phyloP scores from a whole-genome alignment of 2,113 vertebrate species.

The Centropus unirufus region DNA sequence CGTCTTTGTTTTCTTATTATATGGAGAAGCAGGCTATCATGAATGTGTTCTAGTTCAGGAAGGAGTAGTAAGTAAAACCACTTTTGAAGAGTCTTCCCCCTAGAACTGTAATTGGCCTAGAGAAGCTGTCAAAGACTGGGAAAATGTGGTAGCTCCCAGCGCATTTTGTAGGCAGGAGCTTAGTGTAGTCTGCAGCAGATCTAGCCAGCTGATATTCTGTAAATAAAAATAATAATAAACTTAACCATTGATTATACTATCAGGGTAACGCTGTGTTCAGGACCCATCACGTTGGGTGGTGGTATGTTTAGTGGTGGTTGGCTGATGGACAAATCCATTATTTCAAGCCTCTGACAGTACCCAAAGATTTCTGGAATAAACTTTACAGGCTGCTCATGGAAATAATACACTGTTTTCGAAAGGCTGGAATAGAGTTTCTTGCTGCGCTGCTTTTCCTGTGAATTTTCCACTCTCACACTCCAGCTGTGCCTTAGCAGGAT shows the following conservation, averaged over 20 bases:
- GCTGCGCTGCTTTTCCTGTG: conserved; percentile 7
- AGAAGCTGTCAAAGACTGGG: neutral
- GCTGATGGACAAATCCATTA: neutral
- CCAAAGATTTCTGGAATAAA: neutral
- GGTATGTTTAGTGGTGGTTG: neutral
- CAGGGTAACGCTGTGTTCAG: neutral
- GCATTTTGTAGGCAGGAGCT: neutral
- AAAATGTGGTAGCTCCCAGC: neutral
- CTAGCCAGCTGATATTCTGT: neutral
- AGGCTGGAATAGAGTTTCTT: conserved; percentile 14
- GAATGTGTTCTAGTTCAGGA: conserved; percentile 16
- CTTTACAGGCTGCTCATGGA: neutral
- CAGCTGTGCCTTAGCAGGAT: neutral
- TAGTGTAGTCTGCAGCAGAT: neutral
- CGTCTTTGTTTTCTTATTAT: conserved; percentile 42
- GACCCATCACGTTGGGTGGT: neutral
- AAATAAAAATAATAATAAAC: neutral
- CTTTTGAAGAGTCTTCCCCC: neutral
- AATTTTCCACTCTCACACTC: neutral
- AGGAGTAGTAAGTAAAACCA: conserved; percentile 33
- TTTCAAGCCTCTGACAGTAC: neutral
- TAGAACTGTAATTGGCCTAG: neutral
- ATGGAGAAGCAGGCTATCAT: conserved; percentile 9
- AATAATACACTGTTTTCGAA: conserved; percentile 29
- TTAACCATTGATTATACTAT: neutral